Percentiles rank a stretch among this genome's conserved stretches.
Conservation (phyloP, 2,888 invertebrate genomes). For the Hartigia nigra region DNA sequence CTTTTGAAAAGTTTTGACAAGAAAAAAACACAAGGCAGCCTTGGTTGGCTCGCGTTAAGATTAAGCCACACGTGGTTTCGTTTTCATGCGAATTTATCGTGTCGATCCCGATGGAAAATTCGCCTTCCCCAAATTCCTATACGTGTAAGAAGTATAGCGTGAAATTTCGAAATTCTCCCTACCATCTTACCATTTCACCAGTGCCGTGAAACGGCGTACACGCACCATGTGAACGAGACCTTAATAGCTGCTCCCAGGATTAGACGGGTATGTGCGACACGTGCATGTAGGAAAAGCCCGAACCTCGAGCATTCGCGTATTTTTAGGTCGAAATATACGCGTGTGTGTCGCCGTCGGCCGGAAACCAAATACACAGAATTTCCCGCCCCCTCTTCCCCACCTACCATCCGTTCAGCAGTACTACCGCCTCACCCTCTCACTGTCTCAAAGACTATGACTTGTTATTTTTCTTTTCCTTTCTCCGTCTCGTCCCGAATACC, state of each 20-base stretch:
- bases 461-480: background rate
- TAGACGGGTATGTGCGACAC: slow-evolving; percentile 10
- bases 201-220: background rate
- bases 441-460: background rate
- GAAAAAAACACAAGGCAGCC: background rate
- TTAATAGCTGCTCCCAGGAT: background rate
- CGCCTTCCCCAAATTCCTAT: background rate
- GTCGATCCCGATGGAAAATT: background rate
- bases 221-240: background rate
- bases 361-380: slow-evolving; percentile 29
- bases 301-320: slow-evolving; percentile 22
- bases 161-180: background rate
- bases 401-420: background rate
- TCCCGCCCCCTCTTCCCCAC: slow-evolving; percentile 22
- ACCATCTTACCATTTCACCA: background rate
- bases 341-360: slow-evolving; percentile 21
- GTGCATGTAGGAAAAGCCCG: slow-evolving; percentile 17
- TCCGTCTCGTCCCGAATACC: background rate
- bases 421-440: background rate
- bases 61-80: background rate
- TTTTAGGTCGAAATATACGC: slow-evolving; percentile 19
- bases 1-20: too few species aligned
- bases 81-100: background rate
- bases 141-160: background rate
- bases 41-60: background rate